phyloP scores from a whole-genome alignment of 2,888 invertebrate species.

The Cabera pusaria region DNA sequence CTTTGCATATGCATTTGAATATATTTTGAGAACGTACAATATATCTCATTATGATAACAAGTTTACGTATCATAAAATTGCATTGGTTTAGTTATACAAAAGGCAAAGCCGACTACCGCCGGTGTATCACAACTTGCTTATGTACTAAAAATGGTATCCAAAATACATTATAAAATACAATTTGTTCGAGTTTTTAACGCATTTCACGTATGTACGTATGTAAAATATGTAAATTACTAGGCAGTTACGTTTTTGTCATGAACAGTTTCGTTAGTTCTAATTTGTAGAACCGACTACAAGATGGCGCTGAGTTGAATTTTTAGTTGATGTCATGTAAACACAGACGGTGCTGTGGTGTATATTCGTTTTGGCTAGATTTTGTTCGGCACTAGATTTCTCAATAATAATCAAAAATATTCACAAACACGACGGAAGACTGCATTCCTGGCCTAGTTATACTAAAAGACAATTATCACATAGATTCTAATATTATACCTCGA shows the following conservation, averaged over 20 bases:
- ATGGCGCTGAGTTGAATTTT: slow-evolving; percentile 5
- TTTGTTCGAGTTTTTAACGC: slow-evolving; percentile 53
- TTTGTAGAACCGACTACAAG: slow-evolving; percentile 4
- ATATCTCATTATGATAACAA: too few relatives aligned
- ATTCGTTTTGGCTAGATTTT: not conserved
- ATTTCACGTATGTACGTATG: slow-evolving; percentile 57
- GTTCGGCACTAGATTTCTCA: slow-evolving; percentile 2
- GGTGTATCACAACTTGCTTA: slow-evolving; percentile 64
- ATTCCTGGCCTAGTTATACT: slow-evolving; percentile 59
- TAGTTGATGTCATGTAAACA: too few relatives aligned
- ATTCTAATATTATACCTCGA: slow-evolving; percentile 69
- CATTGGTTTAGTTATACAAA: slow-evolving; percentile 46
- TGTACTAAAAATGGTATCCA: slow-evolving; percentile 45
- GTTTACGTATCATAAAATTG: slow-evolving; percentile 41
- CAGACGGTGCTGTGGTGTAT: not conserved
- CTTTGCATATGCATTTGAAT: too few relatives aligned
- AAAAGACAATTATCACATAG: slow-evolving; percentile 76
- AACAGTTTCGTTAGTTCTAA: slow-evolving; percentile 16
- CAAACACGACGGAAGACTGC: slow-evolving; percentile 77
- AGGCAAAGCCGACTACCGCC: slow-evolving; percentile 54
- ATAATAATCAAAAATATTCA: slow-evolving; percentile 35
- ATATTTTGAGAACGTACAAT: too few relatives aligned
- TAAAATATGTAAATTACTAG: too few relatives aligned
- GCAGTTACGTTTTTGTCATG: slow-evolving; percentile 37
- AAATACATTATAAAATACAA: slow-evolving; percentile 47